Evolutionary conservation across 2,113 vertebrate genomes (phyloP).

Genomic region (Oryzias woworae): DNA sequence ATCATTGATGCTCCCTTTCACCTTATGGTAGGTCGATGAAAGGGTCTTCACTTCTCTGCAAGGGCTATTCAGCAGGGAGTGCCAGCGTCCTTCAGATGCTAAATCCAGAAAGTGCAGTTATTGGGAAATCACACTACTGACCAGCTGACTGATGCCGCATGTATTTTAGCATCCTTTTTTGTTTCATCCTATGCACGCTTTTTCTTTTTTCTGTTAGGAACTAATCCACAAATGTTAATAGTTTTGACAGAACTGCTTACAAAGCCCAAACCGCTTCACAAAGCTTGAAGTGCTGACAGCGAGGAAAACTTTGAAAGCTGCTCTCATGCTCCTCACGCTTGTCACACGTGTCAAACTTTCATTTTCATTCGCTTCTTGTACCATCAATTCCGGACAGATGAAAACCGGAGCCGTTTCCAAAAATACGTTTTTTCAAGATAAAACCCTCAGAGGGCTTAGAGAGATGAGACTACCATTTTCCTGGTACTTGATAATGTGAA

Average conservation of each 20-base stretch:
- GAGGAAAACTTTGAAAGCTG: conserved; percentile 46
- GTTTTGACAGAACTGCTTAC: conserved; percentile 73
- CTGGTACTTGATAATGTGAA: conserved; percentile 2
- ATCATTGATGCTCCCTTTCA: conserved; percentile 15
- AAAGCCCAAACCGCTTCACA: conserved; percentile 32
- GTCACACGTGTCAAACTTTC: conserved; percentile 50
- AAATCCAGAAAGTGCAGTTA: conserved; percentile 19
- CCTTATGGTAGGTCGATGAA: conserved; percentile 21
- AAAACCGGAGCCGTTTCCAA: conserved; percentile 20
- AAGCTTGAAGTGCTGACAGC: conserved; percentile 56
- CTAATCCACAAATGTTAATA: conserved; percentile 68
- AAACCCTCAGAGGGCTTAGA: conserved; percentile 20
- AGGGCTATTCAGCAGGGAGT: conserved; percentile 31
- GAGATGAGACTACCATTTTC: conserved; percentile 12
- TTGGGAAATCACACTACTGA: conserved; percentile 8
- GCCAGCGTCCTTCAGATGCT: conserved; percentile 36
- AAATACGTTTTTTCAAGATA: conserved; percentile 47
- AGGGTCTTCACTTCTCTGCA: conserved; percentile 21
- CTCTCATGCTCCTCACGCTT: conserved; percentile 45
- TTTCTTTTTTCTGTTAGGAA: conserved; percentile 30
- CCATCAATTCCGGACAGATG: conserved; percentile 5
- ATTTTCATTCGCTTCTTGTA: conserved; percentile 43
- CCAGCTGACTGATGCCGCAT: conserved; percentile 15
- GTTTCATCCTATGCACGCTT: neutral
- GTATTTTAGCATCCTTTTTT: neutral